Percentiles rank a stretch among this genome's conserved stretches.
phyloP scores from a whole-genome alignment of 1,140 invertebrate genomes.

The Eufriesea mexicana region DNA sequence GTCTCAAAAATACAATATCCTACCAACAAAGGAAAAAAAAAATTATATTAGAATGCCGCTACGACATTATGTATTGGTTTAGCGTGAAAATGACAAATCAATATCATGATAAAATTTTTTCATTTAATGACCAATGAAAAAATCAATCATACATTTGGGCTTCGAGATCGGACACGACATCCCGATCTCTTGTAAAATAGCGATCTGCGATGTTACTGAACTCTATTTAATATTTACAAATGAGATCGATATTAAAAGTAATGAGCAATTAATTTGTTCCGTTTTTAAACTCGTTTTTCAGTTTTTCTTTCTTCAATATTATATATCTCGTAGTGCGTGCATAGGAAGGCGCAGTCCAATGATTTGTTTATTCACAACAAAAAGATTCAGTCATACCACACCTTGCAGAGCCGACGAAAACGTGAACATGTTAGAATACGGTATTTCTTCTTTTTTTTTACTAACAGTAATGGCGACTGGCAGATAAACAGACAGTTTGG shows the following conservation, averaged over 20 bases:
- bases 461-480: conserved; percentile 76
- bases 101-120: conserved; percentile 28
- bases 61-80: conserved; percentile 23
- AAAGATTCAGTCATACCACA: conserved; percentile 66
- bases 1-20: conserved; percentile 24
- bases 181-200: conserved; percentile 13
- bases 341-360: conserved; percentile 70
- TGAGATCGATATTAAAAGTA: conserved; percentile 79
- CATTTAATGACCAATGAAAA: conserved; percentile 33
- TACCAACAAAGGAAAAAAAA: conserved; percentile 33
- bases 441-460: conserved; percentile 42
- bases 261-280: conserved; percentile 72
- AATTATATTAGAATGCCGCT: conserved; percentile 38
- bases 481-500: conserved; percentile 80
- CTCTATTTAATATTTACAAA: conserved; percentile 74
- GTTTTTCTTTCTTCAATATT: conserved; percentile 31
- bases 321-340: conserved; percentile 57
- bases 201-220: conserved; percentile 44
- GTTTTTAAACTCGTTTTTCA: conserved; percentile 21
- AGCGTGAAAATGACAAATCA: conserved; percentile 37
- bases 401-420: conserved; percentile 68
- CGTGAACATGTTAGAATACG: conserved; percentile 62
- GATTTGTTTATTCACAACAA: conserved; percentile 48
- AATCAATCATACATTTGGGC: conserved; percentile 36
- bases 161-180: neutral